Evolutionary conservation across 2,113 vertebrate species (phyloP).

Genomic region (Chelonoidis abingdonii): DNA sequence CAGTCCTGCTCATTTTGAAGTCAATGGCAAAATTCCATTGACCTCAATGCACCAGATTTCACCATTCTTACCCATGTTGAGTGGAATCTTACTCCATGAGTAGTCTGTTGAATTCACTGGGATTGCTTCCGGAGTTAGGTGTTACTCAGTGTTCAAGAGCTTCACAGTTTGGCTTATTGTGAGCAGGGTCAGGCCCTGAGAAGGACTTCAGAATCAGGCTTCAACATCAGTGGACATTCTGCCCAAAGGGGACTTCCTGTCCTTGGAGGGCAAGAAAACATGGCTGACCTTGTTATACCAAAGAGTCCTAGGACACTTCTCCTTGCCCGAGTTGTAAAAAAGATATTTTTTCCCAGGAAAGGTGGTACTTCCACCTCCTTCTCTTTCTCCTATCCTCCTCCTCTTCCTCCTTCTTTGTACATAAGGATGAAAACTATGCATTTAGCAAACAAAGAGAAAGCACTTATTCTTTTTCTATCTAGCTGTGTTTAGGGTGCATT

Average conservation of each 20-base stretch:
- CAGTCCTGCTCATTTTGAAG: accelerated
- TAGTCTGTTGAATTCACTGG: background rate
- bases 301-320: conserved; percentile 81
- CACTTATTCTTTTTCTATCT: conserved; percentile 86
- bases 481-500: conserved; percentile 82
- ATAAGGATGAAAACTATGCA: conserved; percentile 89
- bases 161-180: background rate
- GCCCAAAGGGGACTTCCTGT: background rate
- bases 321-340: conserved; percentile 65
- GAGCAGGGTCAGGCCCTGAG: background rate
- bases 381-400: conserved; percentile 61
- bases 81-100: background rate
- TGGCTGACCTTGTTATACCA: conserved; percentile 78
- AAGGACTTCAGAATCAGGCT: background rate
- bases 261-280: conserved; percentile 43
- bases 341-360: conserved; percentile 56
- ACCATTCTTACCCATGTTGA: background rate
- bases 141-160: too few relatives aligned
- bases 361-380: conserved; percentile 55
- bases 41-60: background rate
- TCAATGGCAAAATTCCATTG: background rate
- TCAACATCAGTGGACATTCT: background rate
- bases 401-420: conserved; percentile 79
- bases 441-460: conserved; percentile 98
- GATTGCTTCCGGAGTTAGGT: background rate